phyloP scores from a whole-genome alignment of 1,140 invertebrate genomes.

The Lanistes nyassanus region DNA sequence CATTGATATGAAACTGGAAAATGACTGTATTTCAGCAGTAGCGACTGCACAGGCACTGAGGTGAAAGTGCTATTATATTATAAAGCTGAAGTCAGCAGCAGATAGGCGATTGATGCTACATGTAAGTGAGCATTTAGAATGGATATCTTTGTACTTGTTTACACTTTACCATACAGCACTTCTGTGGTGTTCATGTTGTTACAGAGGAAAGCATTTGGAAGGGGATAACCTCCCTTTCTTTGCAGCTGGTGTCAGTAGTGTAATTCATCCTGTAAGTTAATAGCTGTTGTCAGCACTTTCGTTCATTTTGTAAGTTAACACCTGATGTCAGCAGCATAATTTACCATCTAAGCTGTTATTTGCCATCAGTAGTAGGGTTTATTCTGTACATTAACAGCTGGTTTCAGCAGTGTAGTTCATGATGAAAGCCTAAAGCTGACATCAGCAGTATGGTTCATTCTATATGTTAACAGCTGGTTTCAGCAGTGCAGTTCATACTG shows the following conservation, averaged over 20 bases:
- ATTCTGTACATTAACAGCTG: too few species aligned
- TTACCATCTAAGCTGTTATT: neutral
- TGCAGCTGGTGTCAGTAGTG: conserved; percentile 94
- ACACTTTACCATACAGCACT: neutral
- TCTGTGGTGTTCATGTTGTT: conserved; percentile 39
- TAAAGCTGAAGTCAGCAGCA: too few species aligned
- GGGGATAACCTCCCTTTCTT: conserved; percentile 87
- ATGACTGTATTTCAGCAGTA: neutral
- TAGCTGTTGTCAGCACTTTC: neutral
- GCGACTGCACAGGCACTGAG: neutral
- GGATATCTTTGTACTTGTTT: conserved; percentile 6
- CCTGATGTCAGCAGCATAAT: too few species aligned
- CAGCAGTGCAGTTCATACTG: neutral
- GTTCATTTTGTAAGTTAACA: neutral
- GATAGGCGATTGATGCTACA: too few species aligned
- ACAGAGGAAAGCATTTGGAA: conserved; percentile 83
- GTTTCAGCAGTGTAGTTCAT: too few species aligned
- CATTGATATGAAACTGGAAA: neutral
- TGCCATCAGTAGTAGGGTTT: too few species aligned
- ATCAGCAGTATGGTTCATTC: too few species aligned
- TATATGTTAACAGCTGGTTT: too few species aligned
- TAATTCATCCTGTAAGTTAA: conserved; percentile 86
- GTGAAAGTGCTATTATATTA: too few species aligned
- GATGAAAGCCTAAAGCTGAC: neutral
- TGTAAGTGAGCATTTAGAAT: neutral